These are phyloP conservation scores for Bombyx mori DNA, from an alignment of 1,140 invertebrate genomes.

Conservation along the genomic window ASM3026992v2 NC_085129.1:3862501-3863000, in stretches of 20 bases:
- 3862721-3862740: slow-evolving; percentile 14
- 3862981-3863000: too few species aligned
- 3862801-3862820: too few species aligned
- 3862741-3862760: slow-evolving; percentile 10
- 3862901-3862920: too few species aligned
- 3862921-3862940: too few species aligned
- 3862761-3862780: slow-evolving; percentile 24
- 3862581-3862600: slow-evolving; percentile 18
- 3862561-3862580: slow-evolving; percentile 11
- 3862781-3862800: too few species aligned
- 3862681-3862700: slow-evolving; percentile 16
- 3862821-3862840: too few species aligned
- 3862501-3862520: slow-evolving; percentile 12
- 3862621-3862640: slow-evolving; percentile 13
- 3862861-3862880: too few species aligned
- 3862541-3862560: slow-evolving; percentile 6
- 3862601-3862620: slow-evolving; percentile 19
- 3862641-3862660: slow-evolving; percentile 11
- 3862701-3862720: slow-evolving; percentile 17
- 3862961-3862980: too few species aligned
- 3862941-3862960: too few species aligned
- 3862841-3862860: too few species aligned
- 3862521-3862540: slow-evolving; percentile 12
- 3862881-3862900: too few species aligned
- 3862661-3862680: slow-evolving; percentile 12